Base-by-base conservation (phyloP, 2,113 vertebrate species). In the Gulo gulo region DNA sequence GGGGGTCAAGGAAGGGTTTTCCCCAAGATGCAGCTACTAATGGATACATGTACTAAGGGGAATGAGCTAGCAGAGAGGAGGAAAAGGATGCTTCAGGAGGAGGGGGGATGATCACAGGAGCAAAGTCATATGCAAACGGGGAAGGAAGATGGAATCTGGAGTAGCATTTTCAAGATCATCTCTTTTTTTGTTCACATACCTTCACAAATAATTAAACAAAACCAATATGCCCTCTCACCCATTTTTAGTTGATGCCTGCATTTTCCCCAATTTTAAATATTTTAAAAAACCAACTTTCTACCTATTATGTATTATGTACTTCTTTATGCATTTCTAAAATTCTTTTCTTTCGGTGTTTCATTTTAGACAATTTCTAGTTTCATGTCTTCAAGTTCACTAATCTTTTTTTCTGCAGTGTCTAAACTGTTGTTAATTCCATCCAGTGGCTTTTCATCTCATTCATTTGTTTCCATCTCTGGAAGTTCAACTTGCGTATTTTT, bases 401-500 rank as follows among this genome's bases (percentile, higher is more conserved):
- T 69, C 18, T 42, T 80, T 73, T 73, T 45, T 34, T 24, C 59
- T 81, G 50, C 1, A 71, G 15, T 82, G 39, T 93, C 21, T 78
- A 82, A 92, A 95, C 65, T 47, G 6, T 94, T 86, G 42, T 87
- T 87, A 87, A 76, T 78, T 59, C 47, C 59, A 83, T 52, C 12
- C 55, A 87, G 31, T 82, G 65, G 18, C 31, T 74, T 52, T 85
- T 85, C 29, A 57, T 78, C 36, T 87, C 78, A 57, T 31, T 57
- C 55, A 96, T 71, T 84, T 52, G 34, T 94, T 96, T 96, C 81
- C 26, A 74, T 88, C 67, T 91, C 36, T 76, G 65, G 21, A 92
- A 29, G 39, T 92, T 94, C 45, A 39, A 65, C 63, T 71, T 45
- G n/a, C 6, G 3, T 94, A 67, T 95, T 76, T 50, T 71, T 11